These are phyloP conservation scores for Volucella inflata DNA, from an alignment of 2,888 invertebrate genomes.

Conservation along the genomic window DNA sequence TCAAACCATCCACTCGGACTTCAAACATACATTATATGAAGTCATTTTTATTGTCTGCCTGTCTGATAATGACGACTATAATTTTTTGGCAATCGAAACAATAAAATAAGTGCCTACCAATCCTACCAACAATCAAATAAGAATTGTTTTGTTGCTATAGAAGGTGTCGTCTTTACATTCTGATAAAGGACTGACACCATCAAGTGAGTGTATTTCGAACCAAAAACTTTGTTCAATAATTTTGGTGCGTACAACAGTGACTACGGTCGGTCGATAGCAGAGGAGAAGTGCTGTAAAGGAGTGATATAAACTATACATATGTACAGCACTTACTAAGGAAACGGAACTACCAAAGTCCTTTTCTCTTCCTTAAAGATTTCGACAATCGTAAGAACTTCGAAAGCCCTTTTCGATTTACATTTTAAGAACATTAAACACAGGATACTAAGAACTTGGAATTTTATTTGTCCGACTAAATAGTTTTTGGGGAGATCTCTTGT, in stretches of 20 bases:
- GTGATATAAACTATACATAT: not conserved
- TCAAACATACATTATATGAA: not conserved
- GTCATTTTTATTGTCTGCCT: constrained; percentile 14
- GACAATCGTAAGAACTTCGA: constrained; percentile 70
- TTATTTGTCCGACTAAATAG: constrained; percentile 69
- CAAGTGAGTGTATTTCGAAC: constrained; percentile 56
- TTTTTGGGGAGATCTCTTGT: constrained; percentile 47
- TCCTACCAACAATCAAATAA: not conserved
- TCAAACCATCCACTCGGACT: not conserved
- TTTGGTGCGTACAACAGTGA: constrained; percentile 33
- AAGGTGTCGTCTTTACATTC: constrained; percentile 56
- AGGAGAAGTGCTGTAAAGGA: not conserved
- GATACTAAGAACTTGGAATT: constrained; percentile 67
- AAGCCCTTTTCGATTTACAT: constrained; percentile 72
- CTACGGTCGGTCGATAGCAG: not conserved
- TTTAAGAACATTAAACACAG: constrained; percentile 72
- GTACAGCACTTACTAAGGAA: constrained; percentile 24
- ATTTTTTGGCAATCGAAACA: constrained; percentile 60
- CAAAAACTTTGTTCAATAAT: constrained; percentile 66
- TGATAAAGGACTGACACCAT: constrained; percentile 66
- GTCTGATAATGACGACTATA: constrained; percentile 45
- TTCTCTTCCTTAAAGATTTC: constrained; percentile 55
- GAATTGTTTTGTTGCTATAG: constrained; percentile 33
- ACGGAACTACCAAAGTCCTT: constrained; percentile 60
- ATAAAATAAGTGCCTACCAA: constrained; percentile 41